Base-by-base conservation (phyloP, 2,113 vertebrate genomes). In the Alectura lathami region DNA sequence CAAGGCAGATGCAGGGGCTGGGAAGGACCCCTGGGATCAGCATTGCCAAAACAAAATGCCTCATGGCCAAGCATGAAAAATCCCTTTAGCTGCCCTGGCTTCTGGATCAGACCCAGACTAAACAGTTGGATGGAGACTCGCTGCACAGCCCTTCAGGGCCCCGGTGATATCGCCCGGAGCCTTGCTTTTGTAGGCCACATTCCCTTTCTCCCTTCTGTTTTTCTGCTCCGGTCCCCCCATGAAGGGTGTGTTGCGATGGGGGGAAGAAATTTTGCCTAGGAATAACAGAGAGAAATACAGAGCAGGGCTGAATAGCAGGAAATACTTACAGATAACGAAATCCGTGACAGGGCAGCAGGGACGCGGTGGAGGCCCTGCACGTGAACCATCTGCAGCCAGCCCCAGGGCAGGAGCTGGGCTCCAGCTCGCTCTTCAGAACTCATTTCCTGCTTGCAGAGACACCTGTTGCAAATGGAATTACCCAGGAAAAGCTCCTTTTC, bases 281-380 rank as follows among this genome's bases (percentile, higher is more conserved):
- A 95, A 69, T 76, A 91, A 89, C 87, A 89, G 87, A 87, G 36
- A 64, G 78, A 43, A 69, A 69, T 26, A 66, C 38, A 83, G 53
- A 94, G 45, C 59, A 77, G 67, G 50, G 38, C 50, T 95, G 94
- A 94, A 91, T 77, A 74, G 75, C 78, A 94, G 95, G 94, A 96
- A 95, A 77, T 93, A 51, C 51, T 85, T 93, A 23, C 79, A 83
- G 91, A 91, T 95, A 89, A 87, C 60, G 47, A 82, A 89, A 85
- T 53, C 72, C 59, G n/a, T 80, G 76, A 86, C 22, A 17, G 2
- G 0, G 75, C 2, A 0, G 34, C 17, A 62, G 34, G 34, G 83
- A 66, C 2, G 2, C 8, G 1, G 47, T 67, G 45, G 42, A 83
- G 51, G 64, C 73, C 73, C 40, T 1, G 2, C 60, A 54, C 2